Evolutionary conservation across 2,888 invertebrate genomes (phyloP).

Genomic region (Acronicta psi): DNA sequence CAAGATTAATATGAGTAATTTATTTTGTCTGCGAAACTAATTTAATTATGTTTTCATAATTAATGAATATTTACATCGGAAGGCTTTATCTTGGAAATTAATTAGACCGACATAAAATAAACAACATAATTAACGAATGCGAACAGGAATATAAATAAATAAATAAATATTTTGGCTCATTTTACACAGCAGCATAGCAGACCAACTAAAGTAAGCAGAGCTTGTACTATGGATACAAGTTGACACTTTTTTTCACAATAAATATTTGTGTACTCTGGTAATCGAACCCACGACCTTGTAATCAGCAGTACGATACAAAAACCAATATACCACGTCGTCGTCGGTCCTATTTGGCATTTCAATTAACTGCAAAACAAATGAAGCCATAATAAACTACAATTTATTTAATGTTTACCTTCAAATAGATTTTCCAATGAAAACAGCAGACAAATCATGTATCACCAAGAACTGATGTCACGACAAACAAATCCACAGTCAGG

Average conservation of each 20-base stretch:
- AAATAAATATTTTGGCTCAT: too few relatives aligned
- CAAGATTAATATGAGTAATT: slow-evolving; percentile 41
- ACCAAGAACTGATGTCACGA: slow-evolving; percentile 61
- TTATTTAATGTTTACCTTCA: slow-evolving; percentile 52
- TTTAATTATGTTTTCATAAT: slow-evolving; percentile 35
- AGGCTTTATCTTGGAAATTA: slow-evolving; percentile 19
- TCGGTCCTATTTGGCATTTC: neutral
- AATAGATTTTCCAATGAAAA: slow-evolving; percentile 42
- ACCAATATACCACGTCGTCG: too few relatives aligned
- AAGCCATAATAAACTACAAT: slow-evolving; percentile 9
- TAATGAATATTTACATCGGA: slow-evolving; percentile 43
- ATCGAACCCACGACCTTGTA: too few relatives aligned
- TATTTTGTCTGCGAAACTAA: slow-evolving; percentile 40
- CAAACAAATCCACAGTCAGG: slow-evolving; percentile 78
- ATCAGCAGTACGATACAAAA: too few relatives aligned
- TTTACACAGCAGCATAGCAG: too few relatives aligned
- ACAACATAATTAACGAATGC: slow-evolving; percentile 19
- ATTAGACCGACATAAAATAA: slow-evolving; percentile 25
- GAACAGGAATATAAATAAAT: neutral
- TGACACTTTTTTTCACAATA: too few relatives aligned
- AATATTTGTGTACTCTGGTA: too few relatives aligned
- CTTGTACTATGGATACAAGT: too few relatives aligned
- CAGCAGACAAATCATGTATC: slow-evolving; percentile 55
- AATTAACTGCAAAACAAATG: slow-evolving; percentile 9
- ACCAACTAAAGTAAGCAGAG: too few relatives aligned